Percentiles rank a stretch among this genome's conserved stretches.
phyloP scores from a whole-genome alignment of 2,888 invertebrate species.

The Lepidochitona cinerea region DNA sequence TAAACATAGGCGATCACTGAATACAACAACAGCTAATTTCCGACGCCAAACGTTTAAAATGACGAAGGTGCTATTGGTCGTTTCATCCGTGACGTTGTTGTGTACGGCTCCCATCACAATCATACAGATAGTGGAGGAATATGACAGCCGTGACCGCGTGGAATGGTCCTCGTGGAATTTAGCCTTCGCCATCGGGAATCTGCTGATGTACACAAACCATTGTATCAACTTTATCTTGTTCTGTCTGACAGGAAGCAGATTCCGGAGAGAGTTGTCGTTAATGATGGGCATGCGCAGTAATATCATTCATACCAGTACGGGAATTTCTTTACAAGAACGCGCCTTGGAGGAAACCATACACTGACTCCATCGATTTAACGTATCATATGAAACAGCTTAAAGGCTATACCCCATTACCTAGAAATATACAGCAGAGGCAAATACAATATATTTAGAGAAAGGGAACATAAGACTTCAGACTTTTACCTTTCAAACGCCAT shows the following conservation, averaged over 20 bases:
- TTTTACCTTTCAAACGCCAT: too few species aligned
- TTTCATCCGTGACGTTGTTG: not conserved
- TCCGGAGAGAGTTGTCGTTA: not conserved
- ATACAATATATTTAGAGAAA: too few species aligned
- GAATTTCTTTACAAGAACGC: not conserved
- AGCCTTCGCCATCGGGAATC: not conserved
- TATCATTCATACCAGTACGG: not conserved
- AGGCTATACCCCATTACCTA: too few species aligned
- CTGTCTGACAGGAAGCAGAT: not conserved
- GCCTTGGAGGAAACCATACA: not conserved
- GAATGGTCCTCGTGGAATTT: not conserved
- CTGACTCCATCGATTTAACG: not conserved
- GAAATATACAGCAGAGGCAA: too few species aligned
- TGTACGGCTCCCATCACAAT: not conserved
- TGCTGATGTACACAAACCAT: not conserved
- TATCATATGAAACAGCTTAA: too few species aligned
- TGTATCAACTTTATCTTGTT: not conserved
- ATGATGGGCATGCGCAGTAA: not conserved
- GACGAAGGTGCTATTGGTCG: not conserved
- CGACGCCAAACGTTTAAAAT: not conserved
- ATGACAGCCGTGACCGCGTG: not conserved
- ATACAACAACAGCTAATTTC: not conserved
- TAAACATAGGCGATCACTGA: not conserved
- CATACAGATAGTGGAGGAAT: not conserved
- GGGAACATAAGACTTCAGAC: too few species aligned